These are phyloP conservation scores for Channa striata DNA, from an alignment of 2,797 vertebrate species.

Conservation along the genomic window DNA sequence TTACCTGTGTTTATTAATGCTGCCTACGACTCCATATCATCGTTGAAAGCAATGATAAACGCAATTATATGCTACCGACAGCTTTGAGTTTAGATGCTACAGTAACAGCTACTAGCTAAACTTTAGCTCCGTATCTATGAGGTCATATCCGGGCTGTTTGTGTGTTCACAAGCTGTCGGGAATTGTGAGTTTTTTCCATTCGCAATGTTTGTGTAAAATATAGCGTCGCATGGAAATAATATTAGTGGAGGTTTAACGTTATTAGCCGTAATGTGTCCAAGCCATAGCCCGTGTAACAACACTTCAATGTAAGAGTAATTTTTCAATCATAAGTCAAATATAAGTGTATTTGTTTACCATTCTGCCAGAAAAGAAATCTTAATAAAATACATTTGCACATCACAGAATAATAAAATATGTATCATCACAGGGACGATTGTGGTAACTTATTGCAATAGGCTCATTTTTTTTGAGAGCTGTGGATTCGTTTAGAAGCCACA, in stretches of 20 bases:
- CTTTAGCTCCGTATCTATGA: slow-evolving; percentile 50
- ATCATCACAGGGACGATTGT: too few relatives aligned
- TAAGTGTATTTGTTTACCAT: too few relatives aligned
- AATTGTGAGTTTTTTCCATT: fast-evolving
- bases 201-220: too few relatives aligned
- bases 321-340: not conserved
- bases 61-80: not conserved
- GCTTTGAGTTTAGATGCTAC: slow-evolving; percentile 44
- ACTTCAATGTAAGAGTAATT: not conserved
- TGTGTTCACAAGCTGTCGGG: not conserved
- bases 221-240: too few relatives aligned
- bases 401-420: fast-evolving
- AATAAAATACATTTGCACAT: not conserved
- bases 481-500: not conserved
- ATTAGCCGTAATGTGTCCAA: not conserved
- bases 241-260: not conserved
- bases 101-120: slow-evolving; percentile 50
- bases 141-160: slow-evolving; percentile 61
- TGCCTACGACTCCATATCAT: slow-evolving; percentile 53
- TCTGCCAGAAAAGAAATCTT: not conserved
- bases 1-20: slow-evolving; percentile 54
- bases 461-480: not conserved
- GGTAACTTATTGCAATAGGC: not conserved
- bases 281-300: not conserved
- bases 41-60: not conserved